phyloP scores from a whole-genome alignment of 2,113 vertebrate species.

The Furnarius figulus region DNA sequence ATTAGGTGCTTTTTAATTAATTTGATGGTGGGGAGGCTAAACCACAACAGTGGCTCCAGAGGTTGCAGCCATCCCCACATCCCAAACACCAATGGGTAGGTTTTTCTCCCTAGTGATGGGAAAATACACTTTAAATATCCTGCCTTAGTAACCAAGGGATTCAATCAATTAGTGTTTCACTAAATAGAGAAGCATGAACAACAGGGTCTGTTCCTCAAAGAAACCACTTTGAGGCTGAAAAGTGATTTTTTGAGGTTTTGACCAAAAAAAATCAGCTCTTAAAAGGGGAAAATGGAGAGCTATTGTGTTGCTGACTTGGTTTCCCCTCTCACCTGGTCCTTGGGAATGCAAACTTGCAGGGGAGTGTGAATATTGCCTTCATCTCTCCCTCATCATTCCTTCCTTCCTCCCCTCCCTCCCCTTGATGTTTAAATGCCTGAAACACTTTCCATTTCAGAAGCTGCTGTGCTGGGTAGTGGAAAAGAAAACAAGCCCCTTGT shows the following conservation, averaged over 20 bases:
- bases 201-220: neutral
- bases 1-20: conserved; percentile 20
- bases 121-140: neutral
- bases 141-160: neutral
- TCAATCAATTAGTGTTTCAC: neutral
- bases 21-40: neutral
- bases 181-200: neutral
- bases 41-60: neutral
- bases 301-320: neutral
- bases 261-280: neutral
- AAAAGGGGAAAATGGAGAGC: neutral
- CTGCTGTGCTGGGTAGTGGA: neutral
- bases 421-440: neutral
- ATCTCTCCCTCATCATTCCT: neutral
- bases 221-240: neutral
- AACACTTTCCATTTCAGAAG: conserved; percentile 13
- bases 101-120: neutral
- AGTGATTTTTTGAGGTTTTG: neutral
- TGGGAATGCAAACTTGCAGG: neutral
- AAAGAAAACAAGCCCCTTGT: conserved; percentile 9
- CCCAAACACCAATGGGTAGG: neutral
- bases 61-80: neutral
- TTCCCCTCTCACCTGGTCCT: neutral
- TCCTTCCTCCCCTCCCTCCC: neutral
- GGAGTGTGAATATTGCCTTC: neutral